Evolutionary conservation across 2,888 invertebrate genomes (phyloP).

Genomic region (Brachypterus glaber): DNA sequence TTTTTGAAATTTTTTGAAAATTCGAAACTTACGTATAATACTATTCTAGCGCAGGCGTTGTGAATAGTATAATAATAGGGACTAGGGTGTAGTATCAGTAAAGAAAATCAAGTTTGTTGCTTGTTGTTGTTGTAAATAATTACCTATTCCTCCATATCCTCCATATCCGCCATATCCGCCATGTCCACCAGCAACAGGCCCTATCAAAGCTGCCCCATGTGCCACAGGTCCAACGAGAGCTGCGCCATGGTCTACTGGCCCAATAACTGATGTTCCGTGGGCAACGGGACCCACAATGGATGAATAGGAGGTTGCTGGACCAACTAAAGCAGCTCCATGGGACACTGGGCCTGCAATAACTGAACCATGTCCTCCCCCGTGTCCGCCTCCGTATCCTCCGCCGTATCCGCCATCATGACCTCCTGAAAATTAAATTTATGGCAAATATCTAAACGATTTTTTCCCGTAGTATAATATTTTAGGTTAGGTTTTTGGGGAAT

Average conservation of each 20-base stretch:
- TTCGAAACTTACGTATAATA: no score
- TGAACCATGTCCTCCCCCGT: slow-evolving; percentile 15
- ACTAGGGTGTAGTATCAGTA: no score
- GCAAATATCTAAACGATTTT: no score
- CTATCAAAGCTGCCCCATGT: slow-evolving; percentile 7
- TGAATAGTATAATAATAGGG: no score
- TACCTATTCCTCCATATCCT: slow-evolving; percentile 5
- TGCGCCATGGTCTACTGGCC: slow-evolving; percentile 15
- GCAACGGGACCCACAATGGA: slow-evolving; percentile 9
- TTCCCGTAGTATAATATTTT: no score
- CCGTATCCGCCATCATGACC: slow-evolving; percentile 14
- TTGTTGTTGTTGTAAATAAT: no score
- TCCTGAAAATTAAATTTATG: slow-evolving; percentile 4
- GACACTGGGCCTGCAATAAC: slow-evolving; percentile 7
- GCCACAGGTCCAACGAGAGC: slow-evolving; percentile 10
- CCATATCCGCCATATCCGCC: background rate
- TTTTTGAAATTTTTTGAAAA: no score
- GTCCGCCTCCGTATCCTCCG: slow-evolving; percentile 13
- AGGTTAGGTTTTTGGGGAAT: no score
- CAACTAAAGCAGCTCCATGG: slow-evolving; percentile 12
- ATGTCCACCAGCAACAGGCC: slow-evolving; percentile 5
- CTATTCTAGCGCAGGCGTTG: no score
- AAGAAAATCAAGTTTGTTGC: no score
- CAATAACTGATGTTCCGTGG: slow-evolving; percentile 14
- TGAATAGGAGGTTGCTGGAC: background rate